Conservation (phyloP, 2,888 invertebrate genomes). For the Napeogenes sylphis region DNA sequence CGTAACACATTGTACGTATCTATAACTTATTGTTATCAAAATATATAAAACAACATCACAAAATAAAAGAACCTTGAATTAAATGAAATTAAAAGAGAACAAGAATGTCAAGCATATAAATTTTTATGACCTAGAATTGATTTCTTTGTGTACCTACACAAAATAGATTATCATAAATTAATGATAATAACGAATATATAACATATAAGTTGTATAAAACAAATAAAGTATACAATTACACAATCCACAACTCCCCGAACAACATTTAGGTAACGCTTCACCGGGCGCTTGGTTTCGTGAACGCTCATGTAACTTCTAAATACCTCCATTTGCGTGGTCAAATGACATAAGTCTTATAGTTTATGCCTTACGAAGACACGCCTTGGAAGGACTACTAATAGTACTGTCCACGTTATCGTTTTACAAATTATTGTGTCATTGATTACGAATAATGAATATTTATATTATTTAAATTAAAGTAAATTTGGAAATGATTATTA, state of each 20-base stretch:
- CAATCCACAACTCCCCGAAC: constrained; percentile 47
- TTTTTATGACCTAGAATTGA: no score
- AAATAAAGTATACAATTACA: constrained; percentile 25
- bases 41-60: no score
- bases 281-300: constrained; percentile 49
- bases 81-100: no score
- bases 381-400: constrained; percentile 26
- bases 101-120: no score
- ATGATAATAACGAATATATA: neutral
- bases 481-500: neutral
- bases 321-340: constrained; percentile 70
- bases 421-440: neutral
- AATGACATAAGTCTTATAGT: constrained; percentile 71
- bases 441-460: neutral
- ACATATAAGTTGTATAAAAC: constrained; percentile 9
- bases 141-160: no score
- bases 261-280: constrained; percentile 47
- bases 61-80: no score
- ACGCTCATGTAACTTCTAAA: constrained; percentile 62
- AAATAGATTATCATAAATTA: no score
- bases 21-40: no score
- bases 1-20: no score
- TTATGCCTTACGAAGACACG: constrained; percentile 46
- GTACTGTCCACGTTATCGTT: constrained; percentile 14
- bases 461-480: neutral